phyloP scores from a whole-genome alignment of 2,113 vertebrate species.

The Phaethon lepturus region DNA sequence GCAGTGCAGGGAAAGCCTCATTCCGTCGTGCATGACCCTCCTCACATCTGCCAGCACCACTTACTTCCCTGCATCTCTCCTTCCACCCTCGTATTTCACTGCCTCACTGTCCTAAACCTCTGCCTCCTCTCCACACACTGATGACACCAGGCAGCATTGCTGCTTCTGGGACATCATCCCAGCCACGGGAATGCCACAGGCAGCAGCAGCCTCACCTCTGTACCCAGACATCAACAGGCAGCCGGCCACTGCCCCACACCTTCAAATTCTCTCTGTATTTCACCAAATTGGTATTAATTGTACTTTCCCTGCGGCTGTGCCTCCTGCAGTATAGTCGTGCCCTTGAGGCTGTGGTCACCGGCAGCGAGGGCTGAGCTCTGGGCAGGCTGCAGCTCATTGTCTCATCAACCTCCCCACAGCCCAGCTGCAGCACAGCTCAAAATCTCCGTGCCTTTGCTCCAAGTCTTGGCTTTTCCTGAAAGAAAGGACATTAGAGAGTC shows the following conservation, averaged over 20 bases:
- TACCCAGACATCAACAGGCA: background rate
- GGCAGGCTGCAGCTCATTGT: background rate
- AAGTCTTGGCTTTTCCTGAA: background rate
- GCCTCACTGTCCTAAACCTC: background rate
- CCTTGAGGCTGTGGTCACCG: background rate
- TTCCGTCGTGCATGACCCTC: background rate
- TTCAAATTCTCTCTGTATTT: background rate
- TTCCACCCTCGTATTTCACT: background rate
- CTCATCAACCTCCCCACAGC: background rate
- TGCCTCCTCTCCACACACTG: background rate
- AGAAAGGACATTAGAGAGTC: background rate
- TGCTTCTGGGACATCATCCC: background rate
- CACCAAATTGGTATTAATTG: background rate
- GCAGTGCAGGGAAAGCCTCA: background rate
- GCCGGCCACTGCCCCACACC: background rate
- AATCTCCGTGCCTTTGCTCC: background rate
- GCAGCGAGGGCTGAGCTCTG: background rate
- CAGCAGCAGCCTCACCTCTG: rapidly evolving
- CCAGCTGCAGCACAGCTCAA: background rate
- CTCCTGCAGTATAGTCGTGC: background rate
- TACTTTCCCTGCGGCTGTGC: background rate
- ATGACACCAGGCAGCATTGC: background rate
- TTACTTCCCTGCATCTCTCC: background rate
- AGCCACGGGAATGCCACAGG: rapidly evolving
- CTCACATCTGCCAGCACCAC: background rate